phyloP scores from a whole-genome alignment of 1,140 invertebrate species.

The Papilio dardanus region DNA sequence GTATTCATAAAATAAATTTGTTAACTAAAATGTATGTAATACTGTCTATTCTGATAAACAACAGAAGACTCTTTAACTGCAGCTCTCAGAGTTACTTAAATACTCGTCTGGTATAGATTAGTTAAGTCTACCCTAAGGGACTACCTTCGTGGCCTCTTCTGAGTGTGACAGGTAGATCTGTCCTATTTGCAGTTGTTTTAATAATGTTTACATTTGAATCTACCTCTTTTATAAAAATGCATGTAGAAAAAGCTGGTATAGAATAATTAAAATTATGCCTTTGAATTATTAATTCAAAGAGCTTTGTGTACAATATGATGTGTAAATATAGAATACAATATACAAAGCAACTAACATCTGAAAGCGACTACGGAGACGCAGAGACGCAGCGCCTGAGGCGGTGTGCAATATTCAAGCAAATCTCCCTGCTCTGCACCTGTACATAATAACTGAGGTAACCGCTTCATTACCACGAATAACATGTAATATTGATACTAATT shows the following conservation, averaged over 20 bases:
- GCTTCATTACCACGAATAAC: slow-evolving; percentile 16
- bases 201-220: too few relatives aligned
- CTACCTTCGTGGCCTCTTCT: too few relatives aligned
- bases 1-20: background rate
- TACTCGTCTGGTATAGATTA: too few relatives aligned
- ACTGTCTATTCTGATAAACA: background rate
- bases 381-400: slow-evolving; percentile 21
- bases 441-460: slow-evolving; percentile 24
- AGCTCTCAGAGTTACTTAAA: background rate
- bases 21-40: background rate
- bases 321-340: slow-evolving; percentile 19
- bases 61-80: background rate
- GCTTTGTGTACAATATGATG: too few relatives aligned
- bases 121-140: too few relatives aligned
- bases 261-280: too few relatives aligned
- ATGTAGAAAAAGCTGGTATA: too few relatives aligned
- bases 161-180: too few relatives aligned
- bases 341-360: slow-evolving; percentile 6
- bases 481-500: background rate
- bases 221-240: too few relatives aligned
- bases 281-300: too few relatives aligned
- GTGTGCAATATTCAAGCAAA: slow-evolving; percentile 30
- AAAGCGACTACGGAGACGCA: too few relatives aligned
- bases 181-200: too few relatives aligned
- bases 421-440: slow-evolving; percentile 20